phyloP scores from a whole-genome alignment of 2,113 vertebrate genomes.

The Acinonyx jubatus region DNA sequence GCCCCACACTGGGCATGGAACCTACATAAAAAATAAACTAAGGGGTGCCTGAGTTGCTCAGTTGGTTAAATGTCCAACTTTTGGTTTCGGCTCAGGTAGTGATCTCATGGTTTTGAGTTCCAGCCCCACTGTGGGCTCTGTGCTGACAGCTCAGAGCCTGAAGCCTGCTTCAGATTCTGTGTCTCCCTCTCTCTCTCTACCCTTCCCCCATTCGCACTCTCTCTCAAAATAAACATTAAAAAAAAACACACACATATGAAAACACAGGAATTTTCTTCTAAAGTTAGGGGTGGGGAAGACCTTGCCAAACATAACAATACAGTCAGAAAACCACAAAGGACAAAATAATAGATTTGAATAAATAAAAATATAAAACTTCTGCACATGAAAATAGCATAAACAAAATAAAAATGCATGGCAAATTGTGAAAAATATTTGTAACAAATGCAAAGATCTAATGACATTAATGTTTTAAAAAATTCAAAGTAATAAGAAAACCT shows the following conservation, averaged over 20 bases:
- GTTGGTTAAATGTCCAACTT: too few species aligned
- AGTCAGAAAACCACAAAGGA: constrained; percentile 28
- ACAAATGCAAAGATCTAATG: not conserved
- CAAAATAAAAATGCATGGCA: constrained; percentile 23
- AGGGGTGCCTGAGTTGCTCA: too few species aligned
- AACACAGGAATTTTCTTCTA: not conserved
- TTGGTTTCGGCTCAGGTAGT: too few species aligned
- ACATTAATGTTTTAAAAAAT: not conserved
- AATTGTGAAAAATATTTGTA: constrained; percentile 3
- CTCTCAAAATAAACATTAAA: not conserved
- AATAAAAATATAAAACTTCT: not conserved
- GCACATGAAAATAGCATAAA: constrained; percentile 4
- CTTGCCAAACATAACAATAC: not conserved
- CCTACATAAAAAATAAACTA: too few species aligned
- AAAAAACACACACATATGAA: not conserved
- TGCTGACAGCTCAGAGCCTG: too few species aligned
- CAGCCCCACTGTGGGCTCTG: too few species aligned
- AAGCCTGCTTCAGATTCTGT: too few species aligned
- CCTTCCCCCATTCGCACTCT: too few species aligned
- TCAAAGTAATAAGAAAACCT: not conserved
- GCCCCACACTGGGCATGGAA: too few species aligned
- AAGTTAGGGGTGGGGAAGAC: not conserved
- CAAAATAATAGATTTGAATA: constrained; percentile 27
- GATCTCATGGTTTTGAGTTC: too few species aligned
- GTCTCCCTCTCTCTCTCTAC: too few species aligned